Percentiles rank a stretch among this genome's conserved stretches.
Conservation (phyloP, 2,888 invertebrate genomes). For the Helicoverpa assulta region DNA sequence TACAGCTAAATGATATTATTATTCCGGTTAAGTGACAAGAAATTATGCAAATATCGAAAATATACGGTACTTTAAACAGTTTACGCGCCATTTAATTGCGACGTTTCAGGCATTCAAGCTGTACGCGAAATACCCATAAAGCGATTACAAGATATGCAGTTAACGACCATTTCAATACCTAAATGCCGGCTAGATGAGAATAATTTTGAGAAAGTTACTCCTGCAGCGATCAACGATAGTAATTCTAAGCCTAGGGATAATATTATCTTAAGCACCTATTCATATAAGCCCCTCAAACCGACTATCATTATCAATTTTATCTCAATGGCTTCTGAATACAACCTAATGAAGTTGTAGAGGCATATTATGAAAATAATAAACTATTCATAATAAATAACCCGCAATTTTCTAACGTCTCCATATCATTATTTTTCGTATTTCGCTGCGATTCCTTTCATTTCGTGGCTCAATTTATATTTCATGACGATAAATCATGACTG, state of each 20-base stretch:
- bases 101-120: constrained; percentile 49
- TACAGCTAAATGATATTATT: constrained; percentile 68
- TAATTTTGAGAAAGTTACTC: constrained; percentile 75
- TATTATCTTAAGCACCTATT: constrained; percentile 58
- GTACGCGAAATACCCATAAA: constrained; percentile 44
- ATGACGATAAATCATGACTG: constrained; percentile 42
- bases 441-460: constrained; percentile 35
- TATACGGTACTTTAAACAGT: constrained; percentile 70
- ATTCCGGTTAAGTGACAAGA: constrained; percentile 66
- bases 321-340: constrained; percentile 61
- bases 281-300: constrained; percentile 53
- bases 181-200: constrained; percentile 57
- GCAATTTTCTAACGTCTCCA: constrained; percentile 45
- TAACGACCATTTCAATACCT: constrained; percentile 57
- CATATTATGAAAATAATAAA: constrained; percentile 56
- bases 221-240: constrained; percentile 52
- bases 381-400: constrained; percentile 55
- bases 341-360: constrained; percentile 56
- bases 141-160: constrained; percentile 52
- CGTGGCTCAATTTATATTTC: constrained; percentile 28
- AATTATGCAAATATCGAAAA: constrained; percentile 73
- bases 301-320: constrained; percentile 60
- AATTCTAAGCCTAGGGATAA: constrained; percentile 61
- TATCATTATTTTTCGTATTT: constrained; percentile 49
- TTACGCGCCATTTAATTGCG: constrained; percentile 68